Conservation (phyloP, 2,797 vertebrate genomes). For the Pseudomugil tenellus region DNA sequence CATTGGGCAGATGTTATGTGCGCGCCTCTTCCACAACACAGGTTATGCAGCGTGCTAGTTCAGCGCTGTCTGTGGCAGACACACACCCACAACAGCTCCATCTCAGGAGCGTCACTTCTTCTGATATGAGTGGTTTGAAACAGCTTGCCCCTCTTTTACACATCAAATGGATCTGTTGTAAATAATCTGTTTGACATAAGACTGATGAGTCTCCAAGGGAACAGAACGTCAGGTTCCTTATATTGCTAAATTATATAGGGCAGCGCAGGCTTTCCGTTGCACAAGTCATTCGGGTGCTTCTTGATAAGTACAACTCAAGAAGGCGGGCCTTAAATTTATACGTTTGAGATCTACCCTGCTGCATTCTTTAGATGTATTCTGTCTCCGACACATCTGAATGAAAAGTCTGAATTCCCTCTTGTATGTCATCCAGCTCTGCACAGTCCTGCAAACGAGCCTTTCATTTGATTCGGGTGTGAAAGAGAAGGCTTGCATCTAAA, state of each 20-base stretch:
- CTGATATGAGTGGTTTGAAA: slow-evolving; percentile 56
- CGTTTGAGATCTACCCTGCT: too few species aligned
- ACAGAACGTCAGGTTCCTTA: slow-evolving; percentile 49
- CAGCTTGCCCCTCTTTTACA: slow-evolving; percentile 29
- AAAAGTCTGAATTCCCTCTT: too few species aligned
- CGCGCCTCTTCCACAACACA: slow-evolving; percentile 32
- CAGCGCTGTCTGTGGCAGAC: slow-evolving; percentile 9
- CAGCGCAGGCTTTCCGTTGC: slow-evolving; percentile 36
- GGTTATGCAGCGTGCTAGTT: slow-evolving; percentile 30
- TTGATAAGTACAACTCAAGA: slow-evolving; percentile 24
- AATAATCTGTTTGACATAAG: slow-evolving; percentile 66
- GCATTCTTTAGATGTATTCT: too few species aligned
- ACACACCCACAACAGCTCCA: slow-evolving; percentile 40
- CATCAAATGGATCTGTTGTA: slow-evolving; percentile 51
- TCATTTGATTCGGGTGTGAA: too few species aligned
- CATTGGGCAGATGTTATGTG: slow-evolving; percentile 57
- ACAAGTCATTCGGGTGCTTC: slow-evolving; percentile 44
- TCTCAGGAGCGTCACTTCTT: slow-evolving; percentile 51
- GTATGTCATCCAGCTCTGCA: too few species aligned
- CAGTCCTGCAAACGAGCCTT: too few species aligned
- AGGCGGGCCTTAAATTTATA: too few species aligned
- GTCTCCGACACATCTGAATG: too few species aligned
- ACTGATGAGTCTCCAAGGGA: slow-evolving; percentile 69
- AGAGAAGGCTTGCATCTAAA: too few species aligned
- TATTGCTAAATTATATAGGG: slow-evolving; percentile 58